Evolutionary conservation across 2,888 invertebrate species (phyloP), one percentile per base, ranked within the genome.

Genomic region (Diaprepes abbreviatus): DNA sequence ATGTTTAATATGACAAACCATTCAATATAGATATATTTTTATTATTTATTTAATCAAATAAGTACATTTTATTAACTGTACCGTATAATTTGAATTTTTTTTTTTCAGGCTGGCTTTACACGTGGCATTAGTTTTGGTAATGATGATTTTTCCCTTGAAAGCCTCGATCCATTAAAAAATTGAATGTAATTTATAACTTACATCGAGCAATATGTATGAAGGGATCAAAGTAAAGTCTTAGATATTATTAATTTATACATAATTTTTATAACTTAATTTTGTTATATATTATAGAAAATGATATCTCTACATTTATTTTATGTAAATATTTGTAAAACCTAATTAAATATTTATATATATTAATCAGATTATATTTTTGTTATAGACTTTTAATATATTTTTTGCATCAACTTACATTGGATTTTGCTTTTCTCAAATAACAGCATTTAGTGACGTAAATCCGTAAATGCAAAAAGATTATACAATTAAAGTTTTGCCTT

Each of bases 91-190:
- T n/a, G n/a, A n/a, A n/a, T n/a, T n/a, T 75, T 70, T 76, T 76
- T 75, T 82, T 88, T 85, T 55, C 87, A 96, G 96, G 95, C 92
- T 86, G 95, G 95, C 76, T 95, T 95, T 85, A 94, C 92, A 85
- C 89, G 93, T 85, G 95, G 95, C 76, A 88, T 95, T 80, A 89
- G 92, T 74, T 93, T 95, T 85, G 94, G 94, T 79, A 93, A 94
- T 82, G 96, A 96, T 84, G 96, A 97, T 86, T 97, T 97, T 86
- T 94, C 94, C 76, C 86, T 97, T 85, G 96, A 96, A 83, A 95
- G 95, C 85, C 89, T 97, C 84, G 97, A 97, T 88, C 97, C 97
- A 70, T 86, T 97, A 79, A 94, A 94, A 83, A 89, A 89, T 84
- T 89, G 84, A 87, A 52, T 33, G 12, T 16, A 6, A 40, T 19